Base-by-base conservation (phyloP, 1,140 invertebrate genomes). In the Drosophila persimilis region DNA sequence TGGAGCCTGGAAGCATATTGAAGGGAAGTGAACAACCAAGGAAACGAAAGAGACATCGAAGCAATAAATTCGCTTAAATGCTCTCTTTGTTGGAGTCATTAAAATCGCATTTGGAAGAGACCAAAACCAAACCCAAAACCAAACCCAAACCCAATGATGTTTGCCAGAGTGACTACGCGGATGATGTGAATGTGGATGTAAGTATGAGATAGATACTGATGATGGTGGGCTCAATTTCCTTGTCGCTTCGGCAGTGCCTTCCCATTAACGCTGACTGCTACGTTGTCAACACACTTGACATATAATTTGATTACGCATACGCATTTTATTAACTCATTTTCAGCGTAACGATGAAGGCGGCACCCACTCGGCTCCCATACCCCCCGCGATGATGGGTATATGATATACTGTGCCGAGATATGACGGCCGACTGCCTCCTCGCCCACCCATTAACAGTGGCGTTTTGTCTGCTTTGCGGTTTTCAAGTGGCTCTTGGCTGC, bases 281-380 rank as follows among this genome's bases (percentile, higher is more conserved):
- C 79, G 83, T 81, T 86, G 83, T 86, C 83, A 86, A 88, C 83
- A 86, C 83, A 86, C 83, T 86, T 86, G 83, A 86, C 83, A 86
- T 88, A 86, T 86, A 88, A 86, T 86, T 88, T 86, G 83, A 88
- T 88, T 88, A 88, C 83, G 83, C 65, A 89, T 79, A 88, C 83
- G 83, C 83, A 88, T 88, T 88, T 86, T 88, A 88, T 88, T 88
- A 88, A 88, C 83, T 88, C 83, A 88, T 86, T 86, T 86, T 86
- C 72, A 80, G 73, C 63, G 48, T 45, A 41, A 46, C 41, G 35
- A 39, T 4, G 35, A 39, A 22, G 35, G 31, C 31, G 31, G 8
- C 31, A 3, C 31, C 53, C 55, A n/a, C 31, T 4, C 43, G 56
- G 46, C 31, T 2, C 3, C 26, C 48, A 22, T 35, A 43, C 74